Evolutionary conservation across 2,113 vertebrate genomes (phyloP).

Genomic region (Corydoras sp.): DNA sequence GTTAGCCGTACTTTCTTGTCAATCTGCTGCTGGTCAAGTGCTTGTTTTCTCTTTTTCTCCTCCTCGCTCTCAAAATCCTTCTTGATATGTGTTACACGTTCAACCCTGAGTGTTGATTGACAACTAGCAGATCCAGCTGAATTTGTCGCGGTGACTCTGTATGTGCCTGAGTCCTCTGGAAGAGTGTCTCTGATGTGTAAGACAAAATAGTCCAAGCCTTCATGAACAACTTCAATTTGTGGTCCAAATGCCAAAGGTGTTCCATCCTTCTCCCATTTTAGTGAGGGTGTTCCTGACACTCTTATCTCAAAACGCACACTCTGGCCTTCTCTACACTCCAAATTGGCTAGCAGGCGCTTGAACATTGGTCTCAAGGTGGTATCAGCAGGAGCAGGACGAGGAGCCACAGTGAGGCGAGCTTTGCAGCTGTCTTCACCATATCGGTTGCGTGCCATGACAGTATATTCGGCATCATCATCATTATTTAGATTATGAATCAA

Average conservation of each 20-base stretch:
- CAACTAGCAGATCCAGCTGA: constrained; percentile 93
- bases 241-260: constrained; percentile 82
- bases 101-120: constrained; percentile 88
- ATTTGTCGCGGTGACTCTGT: constrained; percentile 94
- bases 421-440: constrained; percentile 95
- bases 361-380: constrained; percentile 95
- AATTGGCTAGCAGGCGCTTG: constrained; percentile 92
- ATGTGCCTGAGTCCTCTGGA: constrained; percentile 88
- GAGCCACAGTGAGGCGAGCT: constrained; percentile 82
- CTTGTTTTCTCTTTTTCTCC: constrained; percentile 67
- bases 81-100: constrained; percentile 80
- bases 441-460: constrained; percentile 85
- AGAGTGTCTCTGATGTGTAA: constrained; percentile 88
- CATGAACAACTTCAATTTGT: constrained; percentile 88
- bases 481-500: constrained; percentile 76
- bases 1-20: constrained; percentile 89
- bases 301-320: constrained; percentile 90
- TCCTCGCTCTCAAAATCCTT: constrained; percentile 79
- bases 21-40: constrained; percentile 67
- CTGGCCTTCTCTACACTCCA: constrained; percentile 91
- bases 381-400: constrained; percentile 82
- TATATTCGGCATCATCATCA: constrained; percentile 90
- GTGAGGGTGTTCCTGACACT: constrained; percentile 81
- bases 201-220: constrained; percentile 94
- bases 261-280: constrained; percentile 97